Percentiles rank a stretch among this genome's conserved stretches.
phyloP scores from a whole-genome alignment of 2,888 invertebrate species.

The Acanthosepion esculentum region DNA sequence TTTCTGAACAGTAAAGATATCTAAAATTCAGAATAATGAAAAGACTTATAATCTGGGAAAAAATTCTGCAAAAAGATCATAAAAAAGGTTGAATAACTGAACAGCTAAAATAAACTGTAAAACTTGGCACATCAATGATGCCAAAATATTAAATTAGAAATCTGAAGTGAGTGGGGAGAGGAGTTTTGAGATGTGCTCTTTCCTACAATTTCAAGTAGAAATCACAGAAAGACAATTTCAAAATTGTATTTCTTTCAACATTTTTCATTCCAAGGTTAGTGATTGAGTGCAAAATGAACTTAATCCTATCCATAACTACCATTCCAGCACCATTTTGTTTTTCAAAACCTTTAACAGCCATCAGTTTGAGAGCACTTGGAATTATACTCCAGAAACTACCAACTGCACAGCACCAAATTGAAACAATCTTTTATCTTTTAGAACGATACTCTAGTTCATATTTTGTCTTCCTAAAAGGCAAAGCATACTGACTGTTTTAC shows the following conservation, averaged over 20 bases:
- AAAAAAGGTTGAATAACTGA: not conserved
- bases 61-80: conserved; percentile 17
- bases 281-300: no score
- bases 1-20: not conserved
- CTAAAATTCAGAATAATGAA: not conserved
- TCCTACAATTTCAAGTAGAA: not conserved
- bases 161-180: not conserved
- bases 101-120: not conserved
- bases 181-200: not conserved
- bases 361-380: no score
- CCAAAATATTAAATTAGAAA: not conserved
- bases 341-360: conserved; percentile 25
- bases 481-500: not conserved
- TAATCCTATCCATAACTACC: not conserved
- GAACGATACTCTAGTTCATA: not conserved
- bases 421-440: conserved; percentile 10
- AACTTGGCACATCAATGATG: not conserved
- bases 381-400: conserved; percentile 11
- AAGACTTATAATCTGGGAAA: not conserved
- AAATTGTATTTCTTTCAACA: not conserved
- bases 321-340: conserved; percentile 33
- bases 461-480: not conserved
- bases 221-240: no score
- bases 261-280: not conserved
- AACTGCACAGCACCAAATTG: conserved; percentile 33